A percentile compares a stretch with the other conserved stretches of the same genome.
Conservation (phyloP, 2,113 vertebrate genomes). For the Sylvia atricapilla region DNA sequence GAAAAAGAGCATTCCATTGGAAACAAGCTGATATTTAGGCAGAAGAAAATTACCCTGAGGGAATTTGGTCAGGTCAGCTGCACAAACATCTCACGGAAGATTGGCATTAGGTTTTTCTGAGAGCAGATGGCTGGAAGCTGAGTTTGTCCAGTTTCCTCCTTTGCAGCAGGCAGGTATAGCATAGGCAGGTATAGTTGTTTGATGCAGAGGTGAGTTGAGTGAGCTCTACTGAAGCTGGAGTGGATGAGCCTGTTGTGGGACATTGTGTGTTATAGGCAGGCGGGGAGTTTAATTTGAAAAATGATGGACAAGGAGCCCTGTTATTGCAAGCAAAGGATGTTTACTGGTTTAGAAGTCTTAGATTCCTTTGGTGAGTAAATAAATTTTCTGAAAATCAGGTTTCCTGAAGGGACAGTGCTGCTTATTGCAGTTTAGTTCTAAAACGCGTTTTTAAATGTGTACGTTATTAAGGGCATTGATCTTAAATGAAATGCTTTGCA, state of each 20-base stretch:
- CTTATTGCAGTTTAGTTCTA: neutral
- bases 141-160: neutral
- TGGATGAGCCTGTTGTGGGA: neutral
- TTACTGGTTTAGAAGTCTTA: neutral
- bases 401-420: neutral
- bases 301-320: neutral
- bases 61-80: neutral
- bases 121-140: neutral
- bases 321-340: neutral
- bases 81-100: neutral
- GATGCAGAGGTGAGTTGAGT: neutral
- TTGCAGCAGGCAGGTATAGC: neutral
- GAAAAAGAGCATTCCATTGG: neutral
- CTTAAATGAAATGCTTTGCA: neutral
- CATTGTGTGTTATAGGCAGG: neutral
- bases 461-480: neutral
- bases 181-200: too few relatives aligned
- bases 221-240: neutral
- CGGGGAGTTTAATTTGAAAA: neutral
- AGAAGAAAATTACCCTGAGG: neutral
- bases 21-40: neutral
- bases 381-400: neutral
- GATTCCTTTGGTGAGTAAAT: neutral
- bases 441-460: neutral
- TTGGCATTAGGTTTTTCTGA: neutral